phyloP scores from a whole-genome alignment of 2,113 vertebrate species.

The Neopipo cinnamomea region DNA sequence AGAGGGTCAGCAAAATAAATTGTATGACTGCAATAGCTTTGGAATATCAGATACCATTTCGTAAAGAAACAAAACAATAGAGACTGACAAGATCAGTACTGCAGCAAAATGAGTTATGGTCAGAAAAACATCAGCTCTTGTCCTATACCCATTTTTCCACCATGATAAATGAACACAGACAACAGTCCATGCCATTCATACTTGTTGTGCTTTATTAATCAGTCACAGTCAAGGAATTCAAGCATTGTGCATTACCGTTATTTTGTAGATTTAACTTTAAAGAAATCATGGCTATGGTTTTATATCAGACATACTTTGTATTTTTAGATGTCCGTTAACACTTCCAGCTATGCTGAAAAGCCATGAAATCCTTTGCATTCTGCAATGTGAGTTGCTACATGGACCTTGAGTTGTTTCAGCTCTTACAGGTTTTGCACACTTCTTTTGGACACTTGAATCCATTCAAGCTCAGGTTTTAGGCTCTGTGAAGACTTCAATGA shows the following conservation, averaged over 20 bases:
- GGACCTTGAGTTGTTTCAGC: not conserved
- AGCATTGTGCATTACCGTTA: not conserved
- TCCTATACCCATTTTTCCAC: not conserved
- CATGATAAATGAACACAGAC: not conserved
- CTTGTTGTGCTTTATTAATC: not conserved
- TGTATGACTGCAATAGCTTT: not conserved
- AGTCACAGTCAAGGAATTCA: not conserved
- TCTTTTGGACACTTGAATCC: not conserved
- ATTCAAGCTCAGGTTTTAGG: not conserved
- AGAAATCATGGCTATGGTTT: not conserved
- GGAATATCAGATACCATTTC: not conserved
- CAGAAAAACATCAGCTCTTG: not conserved
- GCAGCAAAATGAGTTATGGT: not conserved
- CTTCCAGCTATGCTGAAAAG: not conserved
- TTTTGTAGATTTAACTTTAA: not conserved
- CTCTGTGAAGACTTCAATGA: not conserved
- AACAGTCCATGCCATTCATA: not conserved
- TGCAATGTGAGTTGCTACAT: not conserved
- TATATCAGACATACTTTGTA: not conserved
- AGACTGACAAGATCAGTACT: not conserved
- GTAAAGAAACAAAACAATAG: constrained; percentile 22
- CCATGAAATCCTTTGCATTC: not conserved
- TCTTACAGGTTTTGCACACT: not conserved
- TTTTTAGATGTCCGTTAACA: not conserved
- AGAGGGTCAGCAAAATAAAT: constrained; percentile 31